Evolutionary conservation across 2,113 vertebrate genomes (phyloP).

Genomic region (Percina caprodes): DNA sequence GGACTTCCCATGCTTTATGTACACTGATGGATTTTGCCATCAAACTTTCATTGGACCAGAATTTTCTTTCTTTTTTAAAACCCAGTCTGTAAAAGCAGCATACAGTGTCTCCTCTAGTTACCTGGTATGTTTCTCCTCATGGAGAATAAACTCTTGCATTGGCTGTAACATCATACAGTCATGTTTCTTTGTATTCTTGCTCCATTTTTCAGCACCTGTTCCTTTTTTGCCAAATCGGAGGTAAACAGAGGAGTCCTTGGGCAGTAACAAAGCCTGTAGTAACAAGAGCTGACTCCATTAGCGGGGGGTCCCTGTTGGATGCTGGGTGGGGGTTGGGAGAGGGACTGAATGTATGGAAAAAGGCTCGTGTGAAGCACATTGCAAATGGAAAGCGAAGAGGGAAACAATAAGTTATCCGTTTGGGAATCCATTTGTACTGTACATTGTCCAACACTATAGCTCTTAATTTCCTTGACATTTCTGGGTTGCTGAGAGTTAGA

Average conservation of each 20-base stretch:
- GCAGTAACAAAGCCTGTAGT: constrained; percentile 50
- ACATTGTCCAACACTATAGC: not conserved
- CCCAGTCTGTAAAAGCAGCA: not conserved
- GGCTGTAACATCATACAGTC: constrained; percentile 14
- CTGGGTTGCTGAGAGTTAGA: constrained; percentile 11
- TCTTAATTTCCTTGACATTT: constrained; percentile 45
- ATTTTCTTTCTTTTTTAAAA: not conserved
- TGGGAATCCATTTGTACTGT: constrained; percentile 17
- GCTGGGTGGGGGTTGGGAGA: constrained; percentile 49
- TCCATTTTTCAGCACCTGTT: constrained; percentile 53
- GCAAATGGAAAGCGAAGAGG: not conserved
- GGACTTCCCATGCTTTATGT: constrained; percentile 21
- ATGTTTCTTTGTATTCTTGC: constrained; percentile 6
- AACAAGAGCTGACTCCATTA: constrained; percentile 57
- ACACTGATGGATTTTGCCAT: constrained; percentile 34
- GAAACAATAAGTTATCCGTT: not conserved
- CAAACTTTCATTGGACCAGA: constrained; percentile 39
- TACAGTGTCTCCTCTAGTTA: not conserved
- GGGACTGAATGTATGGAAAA: constrained; percentile 19
- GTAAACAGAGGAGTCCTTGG: constrained; percentile 60
- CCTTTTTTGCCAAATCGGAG: constrained; percentile 43
- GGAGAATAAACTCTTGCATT: not conserved
- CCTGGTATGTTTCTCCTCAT: not conserved
- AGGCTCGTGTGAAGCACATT: constrained; percentile 29
- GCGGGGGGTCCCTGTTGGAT: constrained; percentile 42